Percentiles rank a stretch among this genome's conserved stretches.
phyloP scores from a whole-genome alignment of 2,888 invertebrate genomes.

The Acronicta aceris region DNA sequence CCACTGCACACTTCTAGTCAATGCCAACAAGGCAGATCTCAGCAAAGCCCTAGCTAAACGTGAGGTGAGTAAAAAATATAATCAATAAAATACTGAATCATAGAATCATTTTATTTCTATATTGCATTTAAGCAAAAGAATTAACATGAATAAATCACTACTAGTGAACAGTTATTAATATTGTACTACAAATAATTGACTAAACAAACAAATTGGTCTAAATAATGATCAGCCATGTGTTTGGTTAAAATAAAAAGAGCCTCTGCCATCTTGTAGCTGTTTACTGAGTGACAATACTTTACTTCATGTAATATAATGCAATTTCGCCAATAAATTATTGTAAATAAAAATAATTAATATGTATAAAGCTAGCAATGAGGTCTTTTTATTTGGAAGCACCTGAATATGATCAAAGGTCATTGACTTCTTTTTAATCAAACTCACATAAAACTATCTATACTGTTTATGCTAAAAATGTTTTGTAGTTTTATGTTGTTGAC shows the following conservation, averaged over 20 bases:
- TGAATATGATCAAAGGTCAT: conserved; percentile 4
- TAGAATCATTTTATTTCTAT: neutral
- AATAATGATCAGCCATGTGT: too few species aligned
- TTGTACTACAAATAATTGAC: too few species aligned
- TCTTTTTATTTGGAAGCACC: neutral
- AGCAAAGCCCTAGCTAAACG: conserved; percentile 92
- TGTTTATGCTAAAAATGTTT: conserved; percentile 4
- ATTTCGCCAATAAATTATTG: too few species aligned
- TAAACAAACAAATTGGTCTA: too few species aligned
- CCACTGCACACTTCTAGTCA: conserved; percentile 98
- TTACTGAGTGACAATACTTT: too few species aligned
- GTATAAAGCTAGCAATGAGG: neutral
- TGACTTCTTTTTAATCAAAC: conserved; percentile 1
- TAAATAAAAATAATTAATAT: too few species aligned
- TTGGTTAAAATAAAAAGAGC: too few species aligned
- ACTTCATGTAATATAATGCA: too few species aligned
- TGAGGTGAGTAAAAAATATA: conserved; percentile 90
- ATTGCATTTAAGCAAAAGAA: neutral
- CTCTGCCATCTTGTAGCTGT: too few species aligned
- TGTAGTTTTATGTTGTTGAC: conserved; percentile 7
- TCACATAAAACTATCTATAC: conserved; percentile 7
- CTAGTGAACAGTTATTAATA: too few species aligned
- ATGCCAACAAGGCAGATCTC: conserved; percentile 94
- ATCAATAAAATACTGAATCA: neutral
- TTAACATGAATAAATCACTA: too few species aligned